Percentiles rank a stretch among this genome's conserved stretches.
These are phyloP conservation scores for Molossus alvarezi DNA, from an alignment of 2,797 vertebrate species.

Conservation along the genomic window DNA sequence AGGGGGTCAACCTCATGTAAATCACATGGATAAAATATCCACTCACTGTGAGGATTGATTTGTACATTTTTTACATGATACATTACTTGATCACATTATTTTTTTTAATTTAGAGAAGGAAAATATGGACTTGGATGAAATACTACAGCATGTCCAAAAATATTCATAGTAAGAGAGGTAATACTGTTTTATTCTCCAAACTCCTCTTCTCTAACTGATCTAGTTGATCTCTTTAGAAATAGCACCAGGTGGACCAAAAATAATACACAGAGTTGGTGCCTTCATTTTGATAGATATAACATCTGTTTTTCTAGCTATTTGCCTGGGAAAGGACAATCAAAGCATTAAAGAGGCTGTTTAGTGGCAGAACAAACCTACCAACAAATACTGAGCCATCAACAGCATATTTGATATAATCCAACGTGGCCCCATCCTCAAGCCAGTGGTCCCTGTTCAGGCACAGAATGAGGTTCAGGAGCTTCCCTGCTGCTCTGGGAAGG, in stretches of 20 bases:
- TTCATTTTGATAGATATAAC: background rate
- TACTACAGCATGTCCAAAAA: constrained; percentile 47
- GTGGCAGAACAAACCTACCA: background rate
- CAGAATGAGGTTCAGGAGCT: background rate
- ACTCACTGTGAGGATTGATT: background rate
- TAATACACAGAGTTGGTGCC: background rate
- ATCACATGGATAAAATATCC: background rate
- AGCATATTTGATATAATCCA: background rate
- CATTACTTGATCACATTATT: constrained; percentile 29
- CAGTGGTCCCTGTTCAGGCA: background rate
- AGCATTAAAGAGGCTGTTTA: background rate
- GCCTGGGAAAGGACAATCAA: background rate
- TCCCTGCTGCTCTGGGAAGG: background rate
- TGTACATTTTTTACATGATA: background rate
- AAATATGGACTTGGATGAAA: constrained; percentile 68
- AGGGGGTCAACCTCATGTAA: background rate
- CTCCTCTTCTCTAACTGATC: constrained; percentile 69
- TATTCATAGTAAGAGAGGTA: constrained; percentile 55
- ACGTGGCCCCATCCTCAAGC: background rate
- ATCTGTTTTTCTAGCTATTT: background rate
- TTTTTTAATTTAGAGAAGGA: constrained; percentile 58
- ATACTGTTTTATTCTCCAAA: constrained; percentile 65
- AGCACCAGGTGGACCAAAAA: constrained; percentile 55
- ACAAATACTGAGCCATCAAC: background rate
- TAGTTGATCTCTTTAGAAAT: constrained; percentile 58